Base-by-base conservation (phyloP, 2,113 vertebrate genomes). In the Anas platyrhynchos region DNA sequence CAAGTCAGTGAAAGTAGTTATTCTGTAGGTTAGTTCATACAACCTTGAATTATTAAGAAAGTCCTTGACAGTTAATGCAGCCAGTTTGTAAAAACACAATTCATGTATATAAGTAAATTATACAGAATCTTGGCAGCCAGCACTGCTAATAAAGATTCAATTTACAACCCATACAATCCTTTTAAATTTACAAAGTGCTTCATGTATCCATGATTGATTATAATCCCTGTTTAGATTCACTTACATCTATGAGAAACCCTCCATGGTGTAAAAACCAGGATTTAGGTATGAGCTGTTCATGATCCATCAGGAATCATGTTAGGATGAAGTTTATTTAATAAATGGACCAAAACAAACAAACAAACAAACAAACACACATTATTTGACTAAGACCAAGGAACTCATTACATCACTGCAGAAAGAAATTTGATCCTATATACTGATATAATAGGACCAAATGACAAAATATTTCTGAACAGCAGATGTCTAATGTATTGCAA, bases 41-140 rank as follows among this genome's bases (percentile, higher is more conserved):
- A 98, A 98, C 98, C 97, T 98, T 98, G 97, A 97, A 68, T 97
- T 97, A 97, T 97, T 96, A 95, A 84, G 65, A 88, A 97, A 96
- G 97, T 98, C 97, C 97, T 98, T 98, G 97, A 97, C 84, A 96
- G 69, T 78, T 93, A 97, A 96, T 86, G 84, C 65, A 97, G 89
- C 72, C 50, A 59, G 78, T 96, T 96, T 97, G 89, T 88, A 74
- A 84, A 93, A 89, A 80, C 86, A 62, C 69, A 93, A 74, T 96
- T 97, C 96, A 93, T 82, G 82, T 77, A 83, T 89, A 77, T 95
- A 90, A 95, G 94, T 89, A 93, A 94, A 58, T 96, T 97, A 93
- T 90, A 93, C 50, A 89, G 91, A 91, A 68, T 82, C 91, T 97
- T 97, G 97, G 95, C 94, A 96, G 95, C 83, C 92, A 95, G 72